A percentile compares a stretch with the other conserved stretches of the same genome.
Evolutionary conservation across 2,797 vertebrate genomes (phyloP).

Genomic region (Morus bassanus): DNA sequence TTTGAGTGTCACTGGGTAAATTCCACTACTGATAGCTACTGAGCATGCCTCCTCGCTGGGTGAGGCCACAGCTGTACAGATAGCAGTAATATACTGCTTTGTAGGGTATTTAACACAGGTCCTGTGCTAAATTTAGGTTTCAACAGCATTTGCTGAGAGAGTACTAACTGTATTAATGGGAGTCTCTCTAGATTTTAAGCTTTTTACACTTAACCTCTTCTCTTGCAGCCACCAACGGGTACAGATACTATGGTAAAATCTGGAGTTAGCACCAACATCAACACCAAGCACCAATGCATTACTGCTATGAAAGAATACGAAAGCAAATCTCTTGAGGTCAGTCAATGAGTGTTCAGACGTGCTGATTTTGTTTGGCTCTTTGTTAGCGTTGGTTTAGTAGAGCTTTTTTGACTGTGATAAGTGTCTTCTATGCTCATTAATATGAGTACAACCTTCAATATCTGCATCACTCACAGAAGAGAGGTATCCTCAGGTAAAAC

Average conservation of each 20-base stretch:
- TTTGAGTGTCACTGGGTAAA: background rate
- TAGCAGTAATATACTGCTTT: no score
- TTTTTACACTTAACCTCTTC: background rate
- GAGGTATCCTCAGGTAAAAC: background rate
- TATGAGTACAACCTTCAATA: fast-evolving
- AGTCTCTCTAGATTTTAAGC: background rate
- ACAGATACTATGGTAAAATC: constrained; percentile 96
- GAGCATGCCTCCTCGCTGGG: fast-evolving
- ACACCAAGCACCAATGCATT: constrained; percentile 97
- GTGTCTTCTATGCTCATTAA: background rate
- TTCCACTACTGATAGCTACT: background rate
- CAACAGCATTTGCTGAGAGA: fast-evolving
- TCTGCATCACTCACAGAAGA: fast-evolving
- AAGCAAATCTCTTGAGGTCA: constrained; percentile 95
- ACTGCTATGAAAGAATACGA: constrained; percentile 99
- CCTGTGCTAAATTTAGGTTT: background rate
- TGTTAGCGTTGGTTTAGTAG: fast-evolving
- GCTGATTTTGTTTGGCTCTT: background rate
- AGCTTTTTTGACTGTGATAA: background rate
- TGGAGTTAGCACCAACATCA: constrained; percentile 95
- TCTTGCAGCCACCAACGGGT: constrained; percentile 87
- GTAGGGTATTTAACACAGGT: no score
- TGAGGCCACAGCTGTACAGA: background rate
- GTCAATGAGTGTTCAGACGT: background rate
- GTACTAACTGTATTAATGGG: fast-evolving